Evolutionary conservation across 2,797 vertebrate species (phyloP), one percentile per base, ranked within the genome.

Genomic region (Iguana delicatissima): DNA sequence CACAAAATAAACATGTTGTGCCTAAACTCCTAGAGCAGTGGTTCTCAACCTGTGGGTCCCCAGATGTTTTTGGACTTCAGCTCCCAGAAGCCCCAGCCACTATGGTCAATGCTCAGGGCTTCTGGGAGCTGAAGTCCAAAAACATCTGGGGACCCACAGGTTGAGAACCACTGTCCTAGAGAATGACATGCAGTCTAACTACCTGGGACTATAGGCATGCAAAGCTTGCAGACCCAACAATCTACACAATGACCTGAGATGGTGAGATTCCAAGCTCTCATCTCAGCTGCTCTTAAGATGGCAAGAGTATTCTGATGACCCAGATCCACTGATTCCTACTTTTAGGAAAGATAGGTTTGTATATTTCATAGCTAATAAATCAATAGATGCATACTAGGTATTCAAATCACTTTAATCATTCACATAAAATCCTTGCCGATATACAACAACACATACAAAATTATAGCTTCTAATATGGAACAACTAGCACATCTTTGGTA

Each of bases 361-460:
- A n/a, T 1, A 5, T 46, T 9, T 64, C 6, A 4, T 26, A n/a
- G 1, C 4, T n/a, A 64, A 79, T 24, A 24, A 64, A 50, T 38
- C 73, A 89, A 38, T 32, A 67, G 29, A 35, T 77, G 22, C 52
- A 84, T 7, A 84, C 12, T 85, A 52, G 38, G 79, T 52, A 81
- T 88, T 95, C 16, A 32, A 89, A 88, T n/a, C 92, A 92, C 90
- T 95, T 91, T 90, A 92, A 93, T 93, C 55, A 74, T 84, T 91
- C 87, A 82, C 29, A n/a, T 89, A 92, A 85, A 38, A 91, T 32
- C 55, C 81, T 20, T 0, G 88, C 84, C 91, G 84, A 1, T 86
- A 79, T 84, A 91, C 1, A 67, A 85, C 46, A 74, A 35, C 67
- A 90, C 20, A 13, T 13, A n/a, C 55, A 84, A 90, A 92, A 91